Evolutionary conservation across 1,140 invertebrate species (phyloP), one percentile per base, ranked within the genome.

Genomic region (Pseudomyrmex cubaensis): DNA sequence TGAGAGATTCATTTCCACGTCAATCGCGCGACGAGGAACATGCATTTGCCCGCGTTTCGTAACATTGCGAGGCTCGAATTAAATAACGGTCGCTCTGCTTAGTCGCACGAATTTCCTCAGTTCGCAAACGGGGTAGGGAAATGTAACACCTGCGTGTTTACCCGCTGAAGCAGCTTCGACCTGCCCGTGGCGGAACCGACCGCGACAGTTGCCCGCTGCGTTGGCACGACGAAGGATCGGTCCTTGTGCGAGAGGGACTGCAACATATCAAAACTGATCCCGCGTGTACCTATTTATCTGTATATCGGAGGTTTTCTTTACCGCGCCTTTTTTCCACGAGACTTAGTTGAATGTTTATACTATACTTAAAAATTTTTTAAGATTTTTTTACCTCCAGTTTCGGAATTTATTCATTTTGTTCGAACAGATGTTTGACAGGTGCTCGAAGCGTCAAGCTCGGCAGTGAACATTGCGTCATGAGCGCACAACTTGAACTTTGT

Each of bases 121-220:
- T 15, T 1, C 5, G 66, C 17, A 50, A 20, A 54, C 48, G 62
- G 66, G 78, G 59, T 75, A 73, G 89, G 87, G 73, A 57, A 85
- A 62, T 72, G 72, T 64, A 90, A 90, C 91, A 91, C 89, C 90
- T 92, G 91, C 90, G 86, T 85, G 80, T 87, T 83, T 90, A 89
- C 57, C 57, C 70, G 63, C 59, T 57, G 86, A 70, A 89, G 67
- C 86, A 90, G 25, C 85, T 89, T 86, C 73, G 66, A 82, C 62
- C 61, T 76, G 22, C 59, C 13, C 62, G 74, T 56, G 76, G 56
- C 17, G 46, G 59, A 62, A 17, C 56, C 80, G 44, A 83, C 84
- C 89, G 85, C 87, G 90, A 91, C 91, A 92, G 90, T 92, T 84
- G 85, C 59, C 73, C 78, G 59, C 75, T 75, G 86, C 54, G 64